Evolutionary conservation across 2,113 vertebrate species (phyloP).

Genomic region (Pseudolaguvia tuberculata): DNA sequence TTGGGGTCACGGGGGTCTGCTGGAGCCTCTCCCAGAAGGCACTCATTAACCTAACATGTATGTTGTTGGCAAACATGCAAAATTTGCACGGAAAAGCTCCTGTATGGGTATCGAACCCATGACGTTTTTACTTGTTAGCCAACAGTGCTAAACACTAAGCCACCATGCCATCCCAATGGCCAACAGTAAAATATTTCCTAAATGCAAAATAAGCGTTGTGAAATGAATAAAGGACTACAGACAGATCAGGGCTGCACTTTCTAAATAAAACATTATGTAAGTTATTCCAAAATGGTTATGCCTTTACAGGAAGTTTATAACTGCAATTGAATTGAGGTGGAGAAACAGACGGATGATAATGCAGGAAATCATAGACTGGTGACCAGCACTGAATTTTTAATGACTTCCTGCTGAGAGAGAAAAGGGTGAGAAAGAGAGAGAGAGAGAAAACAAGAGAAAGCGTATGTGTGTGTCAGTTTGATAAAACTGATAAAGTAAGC

Average conservation of each 20-base stretch:
- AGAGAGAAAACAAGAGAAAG: too few species aligned
- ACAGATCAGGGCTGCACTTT: background rate
- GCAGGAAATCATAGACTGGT: conserved; percentile 31
- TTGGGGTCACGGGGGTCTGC: too few species aligned
- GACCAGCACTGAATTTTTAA: conserved; percentile 46
- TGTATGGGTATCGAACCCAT: too few species aligned
- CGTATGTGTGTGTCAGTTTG: background rate
- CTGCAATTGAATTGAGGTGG: conserved; percentile 12
- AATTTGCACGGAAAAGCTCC: too few species aligned
- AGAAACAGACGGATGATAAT: conserved; percentile 22
- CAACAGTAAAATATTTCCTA: background rate
- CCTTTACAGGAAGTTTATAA: conserved; percentile 3
- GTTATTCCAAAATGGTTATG: conserved; percentile 1
- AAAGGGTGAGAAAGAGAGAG: background rate
- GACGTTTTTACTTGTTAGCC: too few species aligned
- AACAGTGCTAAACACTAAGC: too few species aligned
- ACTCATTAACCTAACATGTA: too few species aligned
- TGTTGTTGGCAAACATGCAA: too few species aligned
- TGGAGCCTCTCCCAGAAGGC: too few species aligned
- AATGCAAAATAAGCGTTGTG: background rate
- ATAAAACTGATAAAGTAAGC: conserved; percentile 6
- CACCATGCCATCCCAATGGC: background rate
- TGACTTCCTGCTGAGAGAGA: conserved; percentile 21
- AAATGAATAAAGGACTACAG: background rate
- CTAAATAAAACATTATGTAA: conserved; percentile 1